Base-by-base conservation (phyloP, 2,113 vertebrate species). In the Psittacara wagleri region DNA sequence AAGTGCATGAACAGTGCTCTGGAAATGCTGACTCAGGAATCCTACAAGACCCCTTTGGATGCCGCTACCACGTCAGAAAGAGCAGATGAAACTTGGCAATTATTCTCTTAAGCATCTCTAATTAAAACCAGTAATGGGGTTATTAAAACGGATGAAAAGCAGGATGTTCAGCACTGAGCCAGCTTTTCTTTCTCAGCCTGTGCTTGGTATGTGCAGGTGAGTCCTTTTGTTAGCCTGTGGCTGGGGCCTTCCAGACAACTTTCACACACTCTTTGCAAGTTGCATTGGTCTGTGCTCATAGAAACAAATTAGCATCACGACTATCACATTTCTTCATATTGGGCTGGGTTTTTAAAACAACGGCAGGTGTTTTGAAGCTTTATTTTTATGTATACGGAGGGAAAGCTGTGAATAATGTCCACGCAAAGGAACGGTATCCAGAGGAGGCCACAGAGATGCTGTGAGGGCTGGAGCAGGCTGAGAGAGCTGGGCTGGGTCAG, bases 91-190 rank as follows among this genome's bases (percentile, higher is more conserved):
- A 76, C 74, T 57, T 1, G 0, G 52, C 7, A 1, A 20, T 82
- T 44, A 41, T 89, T 90, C 67, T 79, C 31, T 28, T 69, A 62
- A 77, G 44, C 59, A 37, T 59, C 87, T 79, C 52, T 85, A 94
- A 89, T 91, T 83, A 87, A 95, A 96, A 80, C 2, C 63, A 89
- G 66, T 89, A 79, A 79, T 52, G 49, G 70, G 43, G 64, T 79
- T 91, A 93, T 92, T 94, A 87, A 85, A 92, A 51, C 6, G 2
- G 15, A 18, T 10, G 79, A 52, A 41, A 79, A 84, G 62, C 4
- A 6, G 62, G 66, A 46, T 0, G 6, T 19, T 54, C 66, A 84
- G 83, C 49, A 17, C 44, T 9, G 10, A 85, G 86, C 29, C 52
- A 39, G 57, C 62, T 2, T 82, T 85, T 81, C 46, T 55, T 48